A percentile compares a stretch with the other conserved stretches of the same genome.
Conservation (phyloP, 2,113 vertebrate species). For the Edolisoma coerulescens region DNA sequence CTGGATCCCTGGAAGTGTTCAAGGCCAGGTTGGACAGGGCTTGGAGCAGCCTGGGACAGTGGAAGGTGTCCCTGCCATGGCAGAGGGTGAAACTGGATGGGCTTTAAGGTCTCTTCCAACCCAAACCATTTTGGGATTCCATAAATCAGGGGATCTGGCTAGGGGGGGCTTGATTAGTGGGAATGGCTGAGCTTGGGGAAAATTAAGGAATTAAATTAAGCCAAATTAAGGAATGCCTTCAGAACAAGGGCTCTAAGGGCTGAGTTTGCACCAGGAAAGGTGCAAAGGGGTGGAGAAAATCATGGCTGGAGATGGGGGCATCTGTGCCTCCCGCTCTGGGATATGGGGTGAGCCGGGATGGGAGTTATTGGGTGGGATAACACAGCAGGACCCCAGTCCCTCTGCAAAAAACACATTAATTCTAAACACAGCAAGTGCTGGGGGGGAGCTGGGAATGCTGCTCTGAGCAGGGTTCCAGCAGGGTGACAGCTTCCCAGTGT, state of each 20-base stretch:
- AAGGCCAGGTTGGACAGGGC: accelerated
- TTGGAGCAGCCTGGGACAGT: accelerated
- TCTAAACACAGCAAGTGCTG: background rate
- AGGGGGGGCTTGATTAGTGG: accelerated
- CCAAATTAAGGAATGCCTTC: background rate
- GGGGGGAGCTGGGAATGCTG: accelerated
- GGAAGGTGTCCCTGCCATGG: background rate
- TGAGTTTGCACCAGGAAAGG: background rate
- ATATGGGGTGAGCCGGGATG: accelerated
- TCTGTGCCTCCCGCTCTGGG: background rate
- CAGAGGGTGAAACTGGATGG: accelerated
- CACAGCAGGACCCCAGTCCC: accelerated
- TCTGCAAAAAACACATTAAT: background rate
- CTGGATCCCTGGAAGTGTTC: background rate
- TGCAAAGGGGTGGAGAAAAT: background rate
- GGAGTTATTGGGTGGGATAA: background rate
- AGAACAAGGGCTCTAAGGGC: background rate
- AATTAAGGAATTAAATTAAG: too few relatives aligned
- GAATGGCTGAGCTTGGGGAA: background rate
- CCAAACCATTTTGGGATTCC: background rate
- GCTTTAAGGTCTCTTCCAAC: background rate
- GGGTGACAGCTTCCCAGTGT: background rate
- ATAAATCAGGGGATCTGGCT: background rate
- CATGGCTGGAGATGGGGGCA: background rate
- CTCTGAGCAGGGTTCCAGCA: background rate